A percentile compares a stretch with the other conserved stretches of the same genome.
These are phyloP conservation scores for Trachurus trachurus DNA, from an alignment of 2,797 vertebrate species.

Conservation along the genomic window DNA sequence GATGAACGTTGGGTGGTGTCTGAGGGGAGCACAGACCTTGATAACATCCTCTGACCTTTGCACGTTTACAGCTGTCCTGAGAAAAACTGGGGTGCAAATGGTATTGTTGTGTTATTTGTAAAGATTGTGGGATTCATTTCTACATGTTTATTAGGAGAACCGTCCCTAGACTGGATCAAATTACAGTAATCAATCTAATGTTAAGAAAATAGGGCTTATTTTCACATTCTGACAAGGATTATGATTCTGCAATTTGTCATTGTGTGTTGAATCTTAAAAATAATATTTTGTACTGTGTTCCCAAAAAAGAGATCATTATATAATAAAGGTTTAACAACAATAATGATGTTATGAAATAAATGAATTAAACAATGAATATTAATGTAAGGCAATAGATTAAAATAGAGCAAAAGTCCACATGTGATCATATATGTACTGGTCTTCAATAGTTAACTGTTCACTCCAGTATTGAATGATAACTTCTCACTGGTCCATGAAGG, in stretches of 20 bases:
- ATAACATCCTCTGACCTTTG: conserved; percentile 45
- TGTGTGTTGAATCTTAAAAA: not conserved
- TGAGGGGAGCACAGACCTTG: conserved; percentile 30
- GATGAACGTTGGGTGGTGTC: conserved; percentile 46
- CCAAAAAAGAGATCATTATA: too few relatives aligned
- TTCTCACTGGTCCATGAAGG: not conserved
- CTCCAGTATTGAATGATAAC: not conserved
- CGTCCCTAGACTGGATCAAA: conserved; percentile 22
- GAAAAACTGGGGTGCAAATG: conserved; percentile 3
- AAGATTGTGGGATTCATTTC: conserved; percentile 19
- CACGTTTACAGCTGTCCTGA: conserved; percentile 17
- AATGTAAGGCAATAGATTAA: not conserved
- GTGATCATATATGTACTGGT: not conserved
- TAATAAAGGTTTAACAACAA: too few relatives aligned
- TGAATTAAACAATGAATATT: not conserved
- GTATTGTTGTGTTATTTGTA: conserved; percentile 9
- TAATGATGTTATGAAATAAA: not conserved
- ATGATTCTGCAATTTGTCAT: not conserved
- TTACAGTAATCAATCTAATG: conserved; percentile 34
- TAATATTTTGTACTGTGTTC: not conserved
- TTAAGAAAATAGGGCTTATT: conserved; percentile 36
- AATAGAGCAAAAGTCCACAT: not conserved
- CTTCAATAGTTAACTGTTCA: not conserved
- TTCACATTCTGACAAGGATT: conserved; percentile 25
- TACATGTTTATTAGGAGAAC: not conserved